Percentiles rank a stretch among this genome's conserved stretches.
Conservation (phyloP, 1,140 invertebrate species). For the Tigriopus japonicus region DNA sequence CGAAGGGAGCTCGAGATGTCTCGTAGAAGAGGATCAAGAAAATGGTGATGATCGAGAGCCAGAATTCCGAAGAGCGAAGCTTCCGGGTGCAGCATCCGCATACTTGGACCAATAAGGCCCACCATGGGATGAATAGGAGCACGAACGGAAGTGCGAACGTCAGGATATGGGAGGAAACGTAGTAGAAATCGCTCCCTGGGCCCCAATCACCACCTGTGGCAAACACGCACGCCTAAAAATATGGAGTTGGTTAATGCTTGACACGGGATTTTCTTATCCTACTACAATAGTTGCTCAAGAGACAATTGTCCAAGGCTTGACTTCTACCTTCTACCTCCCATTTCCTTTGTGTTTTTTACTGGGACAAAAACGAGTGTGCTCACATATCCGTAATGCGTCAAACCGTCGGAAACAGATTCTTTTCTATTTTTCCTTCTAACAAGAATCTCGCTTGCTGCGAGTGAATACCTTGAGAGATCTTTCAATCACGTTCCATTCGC, state of each 20-base stretch:
- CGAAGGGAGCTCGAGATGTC: conserved; percentile 6
- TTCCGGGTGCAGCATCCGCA: conserved; percentile 13
- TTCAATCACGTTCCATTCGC: too few species aligned
- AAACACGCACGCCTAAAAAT: conserved; percentile 10
- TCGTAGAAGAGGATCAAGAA: conserved; percentile 12
- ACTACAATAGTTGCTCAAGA: too few species aligned
- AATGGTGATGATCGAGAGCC: conserved; percentile 14
- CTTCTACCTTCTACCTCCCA: too few species aligned
- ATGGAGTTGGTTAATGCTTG: neutral
- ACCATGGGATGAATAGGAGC: conserved; percentile 13
- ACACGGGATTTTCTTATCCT: too few species aligned
- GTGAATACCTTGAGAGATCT: too few species aligned
- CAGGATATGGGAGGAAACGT: neutral
- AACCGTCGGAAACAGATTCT: too few species aligned
- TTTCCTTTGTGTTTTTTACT: too few species aligned
- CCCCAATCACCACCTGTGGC: conserved; percentile 1
- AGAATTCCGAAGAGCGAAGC: conserved; percentile 5
- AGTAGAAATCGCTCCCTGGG: conserved; percentile 5
- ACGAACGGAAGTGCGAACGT: conserved; percentile 10
- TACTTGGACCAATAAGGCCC: conserved; percentile 6
- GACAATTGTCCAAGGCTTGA: too few species aligned
- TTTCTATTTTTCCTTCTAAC: too few species aligned
- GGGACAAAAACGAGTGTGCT: too few species aligned
- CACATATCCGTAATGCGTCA: too few species aligned
- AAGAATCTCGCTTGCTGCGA: too few species aligned